These are phyloP conservation scores for Pollenia amentaria DNA, from an alignment of 2,888 invertebrate genomes.

Conservation along the genomic window DNA sequence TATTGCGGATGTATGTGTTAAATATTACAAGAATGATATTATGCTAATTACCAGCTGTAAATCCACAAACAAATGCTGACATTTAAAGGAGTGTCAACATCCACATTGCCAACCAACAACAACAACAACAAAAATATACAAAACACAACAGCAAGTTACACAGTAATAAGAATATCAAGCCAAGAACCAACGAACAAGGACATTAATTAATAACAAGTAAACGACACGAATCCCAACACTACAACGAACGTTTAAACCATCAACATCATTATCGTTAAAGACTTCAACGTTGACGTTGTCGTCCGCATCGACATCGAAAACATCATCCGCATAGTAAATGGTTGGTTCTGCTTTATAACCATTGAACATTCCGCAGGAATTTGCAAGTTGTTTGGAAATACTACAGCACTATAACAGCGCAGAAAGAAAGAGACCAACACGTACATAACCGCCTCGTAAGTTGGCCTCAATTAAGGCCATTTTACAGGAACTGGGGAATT, in stretches of 20 bases:
- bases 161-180: constrained; percentile 5
- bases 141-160: constrained; percentile 12
- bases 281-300: constrained; percentile 35
- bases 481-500: constrained; percentile 13
- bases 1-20: constrained; percentile 44
- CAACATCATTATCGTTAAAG: constrained; percentile 32
- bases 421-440: background rate
- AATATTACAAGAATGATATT: constrained; percentile 74
- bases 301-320: constrained; percentile 15
- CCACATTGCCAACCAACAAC: constrained; percentile 41
- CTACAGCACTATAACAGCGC: constrained; percentile 9
- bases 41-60: constrained; percentile 81
- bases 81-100: constrained; percentile 73
- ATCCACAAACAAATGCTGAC: constrained; percentile 74
- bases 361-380: constrained; percentile 67
- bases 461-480: constrained; percentile 55
- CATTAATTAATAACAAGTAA: constrained; percentile 80
- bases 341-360: constrained; percentile 57
- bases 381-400: constrained; percentile 59
- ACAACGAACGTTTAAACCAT: constrained; percentile 32
- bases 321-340: constrained; percentile 46
- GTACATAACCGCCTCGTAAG: constrained; percentile 26
- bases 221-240: constrained; percentile 62
- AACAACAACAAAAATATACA: constrained; percentile 19
- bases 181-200: constrained; percentile 64